These are phyloP conservation scores for Phymatocera aterrima DNA, from an alignment of 2,888 invertebrate species.

Conservation along the genomic window DNA sequence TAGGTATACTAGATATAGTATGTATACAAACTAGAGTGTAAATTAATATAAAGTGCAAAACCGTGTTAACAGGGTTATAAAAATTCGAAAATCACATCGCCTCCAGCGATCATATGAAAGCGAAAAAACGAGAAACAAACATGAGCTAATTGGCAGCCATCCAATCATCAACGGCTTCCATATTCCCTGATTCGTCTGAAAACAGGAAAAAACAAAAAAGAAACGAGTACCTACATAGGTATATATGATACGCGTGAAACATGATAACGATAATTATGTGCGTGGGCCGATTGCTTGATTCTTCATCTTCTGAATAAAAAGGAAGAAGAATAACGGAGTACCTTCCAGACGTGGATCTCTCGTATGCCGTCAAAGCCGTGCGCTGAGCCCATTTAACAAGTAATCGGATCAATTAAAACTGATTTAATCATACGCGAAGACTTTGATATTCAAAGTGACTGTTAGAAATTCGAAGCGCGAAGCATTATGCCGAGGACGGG, in stretches of 20 bases:
- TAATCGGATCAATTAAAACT: slow-evolving; percentile 20
- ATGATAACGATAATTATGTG: background rate
- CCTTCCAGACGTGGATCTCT: background rate
- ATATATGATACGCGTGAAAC: background rate
- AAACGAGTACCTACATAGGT: background rate
- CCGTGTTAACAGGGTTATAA: slow-evolving; percentile 29
- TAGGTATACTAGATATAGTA: background rate
- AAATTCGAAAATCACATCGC: slow-evolving; percentile 13
- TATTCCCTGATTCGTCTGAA: background rate
- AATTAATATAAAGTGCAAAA: background rate
- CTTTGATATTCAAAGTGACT: slow-evolving; percentile 33
- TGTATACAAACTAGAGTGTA: background rate
- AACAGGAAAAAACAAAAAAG: background rate
- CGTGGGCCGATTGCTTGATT: background rate
- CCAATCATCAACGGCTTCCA: slow-evolving; percentile 20
- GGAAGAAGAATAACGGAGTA: background rate
- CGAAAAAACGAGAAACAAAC: background rate
- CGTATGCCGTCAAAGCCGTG: slow-evolving; percentile 13
- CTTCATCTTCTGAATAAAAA: background rate
- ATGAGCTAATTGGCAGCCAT: background rate
- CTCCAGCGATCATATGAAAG: background rate
- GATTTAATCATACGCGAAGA: slow-evolving; percentile 28
- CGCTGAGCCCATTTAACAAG: background rate
- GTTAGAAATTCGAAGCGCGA: slow-evolving; percentile 16
- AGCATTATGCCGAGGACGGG: background rate